Evolutionary conservation across 2,888 invertebrate species (phyloP).

Genomic region (Brachylomia viminalis): DNA sequence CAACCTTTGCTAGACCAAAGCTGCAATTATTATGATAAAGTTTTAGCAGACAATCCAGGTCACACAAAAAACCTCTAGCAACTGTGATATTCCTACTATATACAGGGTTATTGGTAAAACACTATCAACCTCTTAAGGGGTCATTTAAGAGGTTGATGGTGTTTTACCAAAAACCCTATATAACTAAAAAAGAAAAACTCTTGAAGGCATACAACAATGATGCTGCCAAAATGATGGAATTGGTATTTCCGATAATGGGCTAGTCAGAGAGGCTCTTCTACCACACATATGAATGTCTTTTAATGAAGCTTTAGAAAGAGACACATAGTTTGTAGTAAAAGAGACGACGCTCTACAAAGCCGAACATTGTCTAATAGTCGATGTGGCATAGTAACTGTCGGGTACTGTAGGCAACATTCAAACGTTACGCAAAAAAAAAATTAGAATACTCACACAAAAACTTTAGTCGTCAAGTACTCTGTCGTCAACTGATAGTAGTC

Average conservation of each 20-base stretch:
- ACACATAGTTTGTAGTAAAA: background rate
- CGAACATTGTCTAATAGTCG: background rate
- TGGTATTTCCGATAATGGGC: background rate
- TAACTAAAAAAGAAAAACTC: background rate
- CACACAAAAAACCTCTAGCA: too few species aligned
- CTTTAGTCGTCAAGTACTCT: conserved; percentile 93
- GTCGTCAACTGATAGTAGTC: conserved; percentile 89
- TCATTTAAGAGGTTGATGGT: too few species aligned
- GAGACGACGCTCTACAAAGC: background rate
- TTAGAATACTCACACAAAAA: conserved; percentile 94
- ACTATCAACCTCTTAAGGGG: too few species aligned
- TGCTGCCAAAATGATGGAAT: background rate
- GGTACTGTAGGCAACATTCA: background rate
- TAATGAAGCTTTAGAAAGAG: background rate
- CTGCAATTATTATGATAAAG: background rate
- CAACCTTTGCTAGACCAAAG: background rate
- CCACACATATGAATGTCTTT: background rate
- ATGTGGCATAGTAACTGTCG: too few species aligned
- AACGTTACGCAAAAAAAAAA: background rate
- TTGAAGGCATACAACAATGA: background rate
- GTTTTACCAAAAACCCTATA: too few species aligned
- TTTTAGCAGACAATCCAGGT: too few species aligned
- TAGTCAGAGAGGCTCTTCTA: background rate
- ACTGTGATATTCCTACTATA: background rate
- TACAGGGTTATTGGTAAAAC: too few species aligned